A percentile compares a stretch with the other conserved stretches of the same genome.
Evolutionary conservation across 2,113 vertebrate genomes (phyloP).

Genomic region (Salvelinus alpinus): DNA sequence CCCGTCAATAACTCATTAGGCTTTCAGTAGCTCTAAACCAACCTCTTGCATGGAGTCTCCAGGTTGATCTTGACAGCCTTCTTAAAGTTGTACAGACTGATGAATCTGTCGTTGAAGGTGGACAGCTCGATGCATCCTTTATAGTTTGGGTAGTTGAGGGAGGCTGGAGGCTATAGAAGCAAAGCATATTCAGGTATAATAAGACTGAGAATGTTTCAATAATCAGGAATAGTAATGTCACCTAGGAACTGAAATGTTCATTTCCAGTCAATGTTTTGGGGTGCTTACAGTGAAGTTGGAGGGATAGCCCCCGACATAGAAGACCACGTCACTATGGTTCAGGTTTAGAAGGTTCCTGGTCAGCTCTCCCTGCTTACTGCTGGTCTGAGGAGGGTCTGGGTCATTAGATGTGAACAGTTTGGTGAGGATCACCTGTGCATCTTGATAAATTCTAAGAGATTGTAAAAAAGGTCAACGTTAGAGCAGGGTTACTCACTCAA

Average conservation of each 20-base stretch:
- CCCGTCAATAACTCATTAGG: too few relatives aligned
- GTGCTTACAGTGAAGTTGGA: slow-evolving; percentile 80
- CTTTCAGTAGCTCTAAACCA: slow-evolving; percentile 10
- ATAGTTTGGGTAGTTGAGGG: slow-evolving; percentile 76
- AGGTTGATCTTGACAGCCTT: slow-evolving; percentile 78
- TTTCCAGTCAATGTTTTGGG: background rate
- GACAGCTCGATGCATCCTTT: slow-evolving; percentile 89
- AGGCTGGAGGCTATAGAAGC: slow-evolving; percentile 78
- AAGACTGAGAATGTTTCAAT: background rate
- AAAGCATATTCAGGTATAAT: background rate
- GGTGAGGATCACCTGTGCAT: slow-evolving; percentile 76
- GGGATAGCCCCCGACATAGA: slow-evolving; percentile 95
- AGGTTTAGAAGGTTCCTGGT: slow-evolving; percentile 79
- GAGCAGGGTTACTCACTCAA: too few relatives aligned
- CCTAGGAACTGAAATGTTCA: background rate
- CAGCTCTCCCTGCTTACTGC: background rate
- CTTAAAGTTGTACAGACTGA: slow-evolving; percentile 94
- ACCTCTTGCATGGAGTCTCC: slow-evolving; percentile 86
- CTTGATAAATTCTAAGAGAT: slow-evolving; percentile 86
- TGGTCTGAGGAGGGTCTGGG: accelerated
- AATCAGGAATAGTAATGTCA: background rate
- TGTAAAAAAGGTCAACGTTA: background rate
- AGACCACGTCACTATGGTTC: slow-evolving; percentile 81
- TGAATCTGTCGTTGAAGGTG: slow-evolving; percentile 80
- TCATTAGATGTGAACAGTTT: slow-evolving; percentile 65